These are phyloP conservation scores for Drosophila aff. DNA, from an alignment of 1,140 invertebrate species.

Conservation along the genomic window DNA sequence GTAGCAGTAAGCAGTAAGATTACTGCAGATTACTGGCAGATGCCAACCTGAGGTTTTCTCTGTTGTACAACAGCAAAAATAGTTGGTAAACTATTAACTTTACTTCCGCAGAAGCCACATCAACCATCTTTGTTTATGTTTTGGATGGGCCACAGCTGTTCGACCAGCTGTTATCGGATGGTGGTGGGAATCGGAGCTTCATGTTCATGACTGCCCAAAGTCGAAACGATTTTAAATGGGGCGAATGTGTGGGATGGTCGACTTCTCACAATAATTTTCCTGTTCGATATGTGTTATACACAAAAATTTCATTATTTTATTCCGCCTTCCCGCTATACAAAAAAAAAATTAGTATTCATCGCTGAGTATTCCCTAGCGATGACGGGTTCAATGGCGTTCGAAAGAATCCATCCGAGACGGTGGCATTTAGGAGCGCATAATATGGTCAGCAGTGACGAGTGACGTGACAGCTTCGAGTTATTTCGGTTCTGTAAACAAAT, in stretches of 20 bases:
- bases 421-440: constrained; percentile 75
- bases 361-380: constrained; percentile 54
- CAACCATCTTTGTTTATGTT: not conserved
- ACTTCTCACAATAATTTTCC: not conserved
- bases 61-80: not conserved
- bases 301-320: not conserved
- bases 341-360: constrained; percentile 4
- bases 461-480: constrained; percentile 29
- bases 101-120: not conserved
- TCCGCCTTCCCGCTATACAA: not conserved
- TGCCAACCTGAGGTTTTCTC: not conserved
- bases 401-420: constrained; percentile 41
- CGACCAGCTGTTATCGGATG: not conserved
- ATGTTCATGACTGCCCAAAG: not conserved
- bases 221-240: not conserved
- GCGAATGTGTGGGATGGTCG: not conserved
- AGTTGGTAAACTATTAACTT: not conserved
- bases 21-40: too few species aligned
- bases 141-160: not conserved
- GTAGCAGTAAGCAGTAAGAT: not conserved
- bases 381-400: constrained; percentile 80
- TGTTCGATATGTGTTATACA: not conserved
- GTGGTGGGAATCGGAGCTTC: not conserved
- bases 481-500: constrained; percentile 64
- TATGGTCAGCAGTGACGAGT: constrained; percentile 53